A percentile compares a stretch with the other conserved stretches of the same genome.
Evolutionary conservation across 1,140 invertebrate genomes (phyloP).

Genomic region (Whitmania pigra): DNA sequence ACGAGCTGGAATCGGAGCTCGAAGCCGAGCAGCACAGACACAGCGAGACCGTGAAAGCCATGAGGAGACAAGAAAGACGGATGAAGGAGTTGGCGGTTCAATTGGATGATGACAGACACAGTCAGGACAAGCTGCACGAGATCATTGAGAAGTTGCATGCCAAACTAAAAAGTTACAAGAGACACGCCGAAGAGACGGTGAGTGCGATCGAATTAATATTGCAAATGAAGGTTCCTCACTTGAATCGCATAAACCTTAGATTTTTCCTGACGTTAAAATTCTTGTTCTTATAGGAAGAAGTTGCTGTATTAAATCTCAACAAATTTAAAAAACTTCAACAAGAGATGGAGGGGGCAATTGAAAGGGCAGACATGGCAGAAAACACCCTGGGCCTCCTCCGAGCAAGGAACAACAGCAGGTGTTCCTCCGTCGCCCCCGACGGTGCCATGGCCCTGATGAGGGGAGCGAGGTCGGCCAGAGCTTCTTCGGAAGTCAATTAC

Average conservation of each 20-base stretch:
- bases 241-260: too few species aligned
- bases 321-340: slow-evolving; percentile 17
- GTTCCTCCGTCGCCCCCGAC: slow-evolving; percentile 6
- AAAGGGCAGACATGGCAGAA: slow-evolving; percentile 15
- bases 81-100: slow-evolving; percentile 64
- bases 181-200: slow-evolving; percentile 91
- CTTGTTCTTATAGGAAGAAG: slow-evolving; percentile 14
- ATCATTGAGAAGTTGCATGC: slow-evolving; percentile 95
- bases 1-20: slow-evolving; percentile 85
- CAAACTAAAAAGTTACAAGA: slow-evolving; percentile 99
- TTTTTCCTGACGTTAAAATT: too few species aligned
- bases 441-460: slow-evolving; percentile 7
- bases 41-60: slow-evolving; percentile 53
- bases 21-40: slow-evolving; percentile 95
- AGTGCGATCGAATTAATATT: too few species aligned
- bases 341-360: slow-evolving; percentile 16
- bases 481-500: slow-evolving; percentile 18
- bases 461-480: not conserved
- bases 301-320: slow-evolving; percentile 11
- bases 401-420: slow-evolving; percentile 6
- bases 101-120: slow-evolving; percentile 84
- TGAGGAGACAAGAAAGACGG: slow-evolving; percentile 64
- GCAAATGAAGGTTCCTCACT: too few species aligned
- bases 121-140: slow-evolving; percentile 93
- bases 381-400: slow-evolving; percentile 5